These are phyloP conservation scores for Drosophila sproati DNA, from an alignment of 1,140 invertebrate genomes.

Conservation along the genomic window DNA sequence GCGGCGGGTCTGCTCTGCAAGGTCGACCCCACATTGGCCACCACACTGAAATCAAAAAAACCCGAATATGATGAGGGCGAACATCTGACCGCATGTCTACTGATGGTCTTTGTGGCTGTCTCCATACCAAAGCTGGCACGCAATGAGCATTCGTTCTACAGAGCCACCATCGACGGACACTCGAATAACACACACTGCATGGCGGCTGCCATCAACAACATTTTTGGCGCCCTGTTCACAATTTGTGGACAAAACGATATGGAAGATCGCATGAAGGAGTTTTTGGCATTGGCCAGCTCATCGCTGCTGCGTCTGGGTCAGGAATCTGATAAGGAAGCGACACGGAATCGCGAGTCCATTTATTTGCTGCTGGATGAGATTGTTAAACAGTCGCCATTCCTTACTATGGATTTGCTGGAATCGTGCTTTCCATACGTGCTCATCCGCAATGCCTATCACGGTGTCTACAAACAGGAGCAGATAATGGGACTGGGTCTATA, in stretches of 20 bases:
- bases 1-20: conserved; percentile 96
- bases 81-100: conserved; percentile 96
- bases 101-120: conserved; percentile 99
- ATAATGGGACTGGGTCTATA: conserved; percentile 77
- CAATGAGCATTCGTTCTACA: conserved; percentile 94
- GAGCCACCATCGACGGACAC: conserved; percentile 96
- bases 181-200: conserved; percentile 99
- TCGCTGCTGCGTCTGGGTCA: conserved; percentile 96
- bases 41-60: conserved; percentile 94
- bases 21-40: conserved; percentile 97
- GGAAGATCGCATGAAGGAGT: conserved; percentile 99
- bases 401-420: conserved; percentile 98
- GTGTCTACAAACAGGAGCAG: conserved; percentile 95
- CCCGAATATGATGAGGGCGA: conserved; percentile 94
- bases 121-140: conserved; percentile 98
- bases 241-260: conserved; percentile 97
- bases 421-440: conserved; percentile 99
- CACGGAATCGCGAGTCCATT: conserved; percentile 97
- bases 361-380: conserved; percentile 98
- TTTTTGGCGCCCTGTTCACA: conserved; percentile 98
- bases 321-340: conserved; percentile 97
- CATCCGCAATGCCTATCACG: conserved; percentile 98
- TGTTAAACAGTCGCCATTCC: conserved; percentile 98
- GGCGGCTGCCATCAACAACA: conserved; percentile 97
- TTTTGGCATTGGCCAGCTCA: conserved; percentile 97